These are phyloP conservation scores for Eurosta solidaginis DNA, from an alignment of 1,140 invertebrate species.

Conservation along the genomic window DNA sequence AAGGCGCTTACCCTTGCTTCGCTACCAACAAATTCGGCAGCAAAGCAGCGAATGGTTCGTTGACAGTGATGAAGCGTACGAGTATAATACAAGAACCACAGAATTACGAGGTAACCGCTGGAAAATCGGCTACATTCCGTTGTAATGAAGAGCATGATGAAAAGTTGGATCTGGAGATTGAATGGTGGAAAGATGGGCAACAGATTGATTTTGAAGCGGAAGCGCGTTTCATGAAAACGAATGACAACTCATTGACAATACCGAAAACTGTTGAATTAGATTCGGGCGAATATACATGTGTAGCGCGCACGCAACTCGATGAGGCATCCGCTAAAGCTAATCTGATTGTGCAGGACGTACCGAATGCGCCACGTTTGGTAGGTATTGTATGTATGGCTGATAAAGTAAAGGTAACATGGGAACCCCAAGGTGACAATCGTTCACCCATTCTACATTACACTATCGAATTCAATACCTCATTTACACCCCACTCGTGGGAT, in stretches of 20 bases:
- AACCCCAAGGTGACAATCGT: conserved; percentile 88
- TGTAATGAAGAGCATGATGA: conserved; percentile 89
- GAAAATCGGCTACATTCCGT: conserved; percentile 84
- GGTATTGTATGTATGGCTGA: conserved; percentile 71
- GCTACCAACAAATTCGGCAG: conserved; percentile 92
- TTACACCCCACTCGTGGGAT: conserved; percentile 92
- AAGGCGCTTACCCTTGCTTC: conserved; percentile 87
- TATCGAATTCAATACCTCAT: conserved; percentile 93
- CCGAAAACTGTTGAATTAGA: conserved; percentile 92
- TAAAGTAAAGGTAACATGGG: conserved; percentile 81
- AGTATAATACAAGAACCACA: conserved; percentile 84
- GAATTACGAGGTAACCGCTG: conserved; percentile 88
- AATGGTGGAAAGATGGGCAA: conserved; percentile 86
- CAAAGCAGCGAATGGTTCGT: conserved; percentile 72
- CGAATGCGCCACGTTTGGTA: conserved; percentile 80
- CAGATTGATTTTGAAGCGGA: conserved; percentile 85
- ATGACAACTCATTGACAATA: conserved; percentile 92
- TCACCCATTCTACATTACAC: conserved; percentile 89
- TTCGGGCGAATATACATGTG: conserved; percentile 93
- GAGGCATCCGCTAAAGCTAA: conserved; percentile 81
- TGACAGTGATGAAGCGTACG: conserved; percentile 86
- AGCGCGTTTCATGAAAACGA: conserved; percentile 79
- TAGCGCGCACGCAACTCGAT: conserved; percentile 88
- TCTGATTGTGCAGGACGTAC: conserved; percentile 94
- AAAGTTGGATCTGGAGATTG: conserved; percentile 77